Evolutionary conservation across 2,797 vertebrate genomes (phyloP), one percentile per base, ranked within the genome.

Genomic region (Potorous gilbertii): DNA sequence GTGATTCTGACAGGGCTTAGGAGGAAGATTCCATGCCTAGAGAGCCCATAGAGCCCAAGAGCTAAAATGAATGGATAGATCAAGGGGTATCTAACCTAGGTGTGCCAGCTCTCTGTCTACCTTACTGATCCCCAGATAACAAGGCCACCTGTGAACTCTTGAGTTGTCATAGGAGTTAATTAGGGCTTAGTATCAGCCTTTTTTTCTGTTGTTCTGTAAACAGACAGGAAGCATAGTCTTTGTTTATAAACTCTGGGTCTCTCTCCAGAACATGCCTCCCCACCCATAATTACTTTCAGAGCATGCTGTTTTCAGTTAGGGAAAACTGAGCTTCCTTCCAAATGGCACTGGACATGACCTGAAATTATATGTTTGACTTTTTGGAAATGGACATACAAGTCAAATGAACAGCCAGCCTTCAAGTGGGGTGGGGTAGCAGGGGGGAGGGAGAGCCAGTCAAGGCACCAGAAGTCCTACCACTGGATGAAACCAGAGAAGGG

Each of bases 271-370:
- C 98, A 98, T 54, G 96, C 90, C 96, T 98, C 98, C 98, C 93
- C 96, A 98, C 97, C 98, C 96, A 93, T 98, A 99, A 99, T 99
- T 99, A 98, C 97, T 98, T 97, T 98, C 97, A 98, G 98, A 97
- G 98, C 97, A 98, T 87, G 57, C 96, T 98, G 98, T 98, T 98
- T 98, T 97, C 98, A 98, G 98, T 98, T 97, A 97, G 97, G 95
- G 98, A 98, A 99, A 98, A 97, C 97, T 59, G 95, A 99, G 97
- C 98, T 98, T 90, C 96, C 97, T 97, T 98, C 98, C 98, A 98
- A 98, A 98, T 59, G 96, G 98, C 98, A 98, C 98, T 11, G 4
- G 92, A 56, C 56, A 94, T 97, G 97, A 98, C 98, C 98, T 96
- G 96, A 99, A 99, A 99, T 99, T 96, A 98, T 96, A 98, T 0